Evolutionary conservation across 1,140 invertebrate species (phyloP).

Genomic region (Mizuhopecten yessoensis): DNA sequence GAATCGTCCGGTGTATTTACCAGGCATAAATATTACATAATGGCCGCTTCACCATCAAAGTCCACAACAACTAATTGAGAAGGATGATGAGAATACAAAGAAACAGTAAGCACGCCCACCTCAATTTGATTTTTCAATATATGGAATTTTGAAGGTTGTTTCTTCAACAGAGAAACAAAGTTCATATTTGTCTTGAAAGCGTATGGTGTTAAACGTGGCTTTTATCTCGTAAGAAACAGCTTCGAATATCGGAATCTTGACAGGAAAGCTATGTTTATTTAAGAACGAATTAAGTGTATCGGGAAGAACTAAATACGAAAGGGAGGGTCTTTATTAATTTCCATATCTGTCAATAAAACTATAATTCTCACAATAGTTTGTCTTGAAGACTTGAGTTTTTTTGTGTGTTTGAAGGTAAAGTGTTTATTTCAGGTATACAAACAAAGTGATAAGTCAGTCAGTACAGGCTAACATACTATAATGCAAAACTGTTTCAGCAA

Average conservation of each 20-base stretch:
- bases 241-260: not conserved
- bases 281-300: not conserved
- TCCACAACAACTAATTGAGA: not conserved
- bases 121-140: not conserved
- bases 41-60: not conserved
- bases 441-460: not conserved
- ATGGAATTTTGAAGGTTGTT: conserved; percentile 26
- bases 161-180: not conserved
- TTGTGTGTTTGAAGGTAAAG: not conserved
- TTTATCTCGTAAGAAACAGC: not conserved
- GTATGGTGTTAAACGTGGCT: not conserved
- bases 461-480: not conserved
- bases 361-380: not conserved
- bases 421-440: not conserved
- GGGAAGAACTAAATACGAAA: not conserved
- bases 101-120: not conserved
- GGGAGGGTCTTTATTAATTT: not conserved
- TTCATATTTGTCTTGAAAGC: not conserved
- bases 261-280: not conserved
- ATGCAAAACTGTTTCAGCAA: not conserved
- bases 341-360: not conserved
- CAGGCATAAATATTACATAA: conserved; percentile 26
- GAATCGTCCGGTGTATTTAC: not conserved
- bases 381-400: not conserved
- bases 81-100: not conserved